Evolutionary conservation across 2,113 vertebrate genomes (phyloP), one percentile per base, ranked within the genome.

Genomic region (Leptobrachium leishanense): DNA sequence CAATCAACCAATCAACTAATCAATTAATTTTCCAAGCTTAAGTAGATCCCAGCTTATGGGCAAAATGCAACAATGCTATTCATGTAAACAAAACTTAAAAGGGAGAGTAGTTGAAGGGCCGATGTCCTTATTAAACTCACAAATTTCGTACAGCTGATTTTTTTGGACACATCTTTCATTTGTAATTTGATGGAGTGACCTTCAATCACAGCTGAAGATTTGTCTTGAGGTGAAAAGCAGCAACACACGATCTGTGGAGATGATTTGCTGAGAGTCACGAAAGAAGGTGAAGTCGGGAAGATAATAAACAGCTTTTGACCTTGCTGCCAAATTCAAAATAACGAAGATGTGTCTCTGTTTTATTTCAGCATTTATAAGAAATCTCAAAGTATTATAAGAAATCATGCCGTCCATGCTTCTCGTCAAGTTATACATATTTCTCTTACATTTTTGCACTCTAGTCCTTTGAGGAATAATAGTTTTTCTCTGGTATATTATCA

Each of bases 261-360:
- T 79, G 69, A 79, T 79, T 72, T 79, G 68, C 69, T 72, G 70
- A 80, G 77, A 73, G 77, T 74, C 62, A 74, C 62, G 70, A 80
- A 57, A 73, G 50, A 31, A 68, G 68, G 75, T 43, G 70, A 80
- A 80, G 70, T 80, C 43, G 70, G 59, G 77, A 80, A 68, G 70
- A 73, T 80, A 80, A 80, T 80, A 73, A 80, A 67, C 77, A 73
- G 70, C 77, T 67, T 74, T 80, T 80, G 77, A 57, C 77, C 68
- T 59, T 7, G 15, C 50, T 73, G 70, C 70, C 76, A 79, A 72
- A 79, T 72, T 65, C 68, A 64, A 46, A 74, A 80, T 68, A 80
- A 80, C 70, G 41, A 13, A 80, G 71, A 80, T 68, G 70, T 80
- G 63, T 73, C 71, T 67, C 46, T 80, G 69, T 67, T 79, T 79